Evolutionary conservation across 1,140 invertebrate genomes (phyloP).

Genomic region (Nasonia giraulti): DNA sequence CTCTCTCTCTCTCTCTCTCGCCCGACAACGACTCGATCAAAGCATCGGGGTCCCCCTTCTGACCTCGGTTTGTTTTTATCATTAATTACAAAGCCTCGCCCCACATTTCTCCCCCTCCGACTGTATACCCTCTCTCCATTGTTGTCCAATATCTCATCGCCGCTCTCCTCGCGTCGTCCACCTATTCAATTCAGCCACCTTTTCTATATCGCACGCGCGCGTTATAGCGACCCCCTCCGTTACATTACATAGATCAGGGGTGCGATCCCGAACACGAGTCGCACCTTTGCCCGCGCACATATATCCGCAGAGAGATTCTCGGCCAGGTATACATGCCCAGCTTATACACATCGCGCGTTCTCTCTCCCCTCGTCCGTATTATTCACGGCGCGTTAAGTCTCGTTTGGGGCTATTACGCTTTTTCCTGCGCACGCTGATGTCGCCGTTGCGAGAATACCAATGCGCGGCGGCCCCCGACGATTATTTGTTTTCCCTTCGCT

Average conservation of each 20-base stretch:
- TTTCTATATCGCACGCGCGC: neutral
- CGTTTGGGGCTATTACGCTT: conserved; percentile 66
- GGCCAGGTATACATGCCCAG: neutral
- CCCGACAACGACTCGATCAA: neutral
- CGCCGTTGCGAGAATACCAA: neutral
- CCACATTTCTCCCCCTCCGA: no score
- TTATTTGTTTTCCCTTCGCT: neutral
- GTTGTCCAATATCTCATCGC: neutral
- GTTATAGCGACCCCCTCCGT: neutral
- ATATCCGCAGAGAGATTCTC: neutral
- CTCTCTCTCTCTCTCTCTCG: neutral
- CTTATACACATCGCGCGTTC: neutral
- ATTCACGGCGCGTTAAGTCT: conserved; percentile 67
- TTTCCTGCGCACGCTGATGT: conserved; percentile 36
- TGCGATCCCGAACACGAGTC: conserved; percentile 1
- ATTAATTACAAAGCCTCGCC: conserved; percentile 3
- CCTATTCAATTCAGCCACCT: neutral
- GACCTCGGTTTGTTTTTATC: conserved; percentile 8
- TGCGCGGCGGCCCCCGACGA: neutral
- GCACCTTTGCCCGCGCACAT: neutral
- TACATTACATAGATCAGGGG: neutral
- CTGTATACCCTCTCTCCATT: no score
- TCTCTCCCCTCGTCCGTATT: conserved; percentile 37
- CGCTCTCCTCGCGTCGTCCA: neutral
- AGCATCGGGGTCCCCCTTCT: neutral